Percentiles rank a stretch among this genome's conserved stretches.
Evolutionary conservation across 2,797 vertebrate genomes (phyloP).

Genomic region (Heterohyrax brucei): DNA sequence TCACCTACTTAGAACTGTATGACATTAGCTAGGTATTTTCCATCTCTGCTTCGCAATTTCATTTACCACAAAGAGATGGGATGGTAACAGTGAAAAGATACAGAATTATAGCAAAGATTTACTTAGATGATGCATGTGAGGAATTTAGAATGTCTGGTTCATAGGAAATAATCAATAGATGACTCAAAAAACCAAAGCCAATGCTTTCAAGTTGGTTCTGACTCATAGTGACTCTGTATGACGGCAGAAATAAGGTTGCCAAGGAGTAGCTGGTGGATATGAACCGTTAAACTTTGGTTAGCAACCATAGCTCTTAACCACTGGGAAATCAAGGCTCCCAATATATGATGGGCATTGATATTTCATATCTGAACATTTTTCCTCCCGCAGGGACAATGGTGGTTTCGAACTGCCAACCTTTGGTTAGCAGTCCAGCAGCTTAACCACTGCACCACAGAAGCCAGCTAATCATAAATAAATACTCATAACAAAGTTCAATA

Average conservation of each 20-base stretch:
- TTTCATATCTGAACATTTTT: neutral
- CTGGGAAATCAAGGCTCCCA: neutral
- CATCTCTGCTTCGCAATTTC: neutral
- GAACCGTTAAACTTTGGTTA: no score
- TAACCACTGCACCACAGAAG: neutral
- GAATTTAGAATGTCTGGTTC: conserved; percentile 8
- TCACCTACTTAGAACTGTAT: neutral
- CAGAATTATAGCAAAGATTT: neutral
- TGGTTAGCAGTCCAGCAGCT: no score
- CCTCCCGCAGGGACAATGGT: no score
- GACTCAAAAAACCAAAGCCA: no score
- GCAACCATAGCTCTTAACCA: no score
- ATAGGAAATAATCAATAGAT: neutral
- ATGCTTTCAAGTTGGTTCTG: no score
- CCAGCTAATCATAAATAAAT: conserved; percentile 19
- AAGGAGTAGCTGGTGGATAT: no score
- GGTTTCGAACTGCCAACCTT: no score
- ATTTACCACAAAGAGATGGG: neutral
- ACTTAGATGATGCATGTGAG: neutral
- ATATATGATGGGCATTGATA: neutral
- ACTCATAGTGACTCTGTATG: no score
- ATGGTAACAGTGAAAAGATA: neutral
- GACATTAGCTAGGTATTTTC: neutral
- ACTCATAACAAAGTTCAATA: conserved; percentile 31
- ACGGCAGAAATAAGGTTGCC: no score